These are phyloP conservation scores for Belonocnema kinseyi DNA, from an alignment of 1,140 invertebrate genomes.

Conservation along the genomic window DNA sequence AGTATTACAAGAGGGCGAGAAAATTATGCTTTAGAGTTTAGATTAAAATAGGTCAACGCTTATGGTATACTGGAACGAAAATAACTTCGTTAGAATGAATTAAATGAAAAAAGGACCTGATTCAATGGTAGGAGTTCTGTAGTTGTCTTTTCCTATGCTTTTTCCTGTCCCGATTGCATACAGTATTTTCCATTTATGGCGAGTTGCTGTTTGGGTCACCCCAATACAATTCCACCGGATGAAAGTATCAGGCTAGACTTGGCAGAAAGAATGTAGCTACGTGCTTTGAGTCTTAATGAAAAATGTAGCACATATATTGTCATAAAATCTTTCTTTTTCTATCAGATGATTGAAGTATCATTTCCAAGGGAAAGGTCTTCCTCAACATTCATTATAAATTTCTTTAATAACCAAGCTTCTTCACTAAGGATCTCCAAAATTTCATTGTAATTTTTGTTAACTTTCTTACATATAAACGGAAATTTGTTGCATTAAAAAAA, in stretches of 20 bases:
- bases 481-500: no score
- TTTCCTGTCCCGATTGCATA: slow-evolving; percentile 3
- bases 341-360: neutral
- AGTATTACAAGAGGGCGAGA: neutral
- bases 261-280: slow-evolving; percentile 19
- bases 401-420: no score
- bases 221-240: slow-evolving; percentile 17
- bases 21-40: neutral
- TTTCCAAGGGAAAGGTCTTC: neutral
- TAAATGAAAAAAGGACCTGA: neutral
- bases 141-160: neutral
- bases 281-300: slow-evolving; percentile 6
- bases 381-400: neutral
- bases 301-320: neutral
- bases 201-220: slow-evolving; percentile 11
- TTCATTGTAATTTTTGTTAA: no score
- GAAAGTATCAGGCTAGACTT: slow-evolving; percentile 22
- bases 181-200: slow-evolving; percentile 19
- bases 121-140: neutral
- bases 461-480: no score
- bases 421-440: no score
- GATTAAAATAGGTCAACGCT: neutral
- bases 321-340: neutral
- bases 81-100: neutral
- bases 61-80: neutral